Conservation (phyloP, 2,797 vertebrate genomes). For the Glossophaga mutica region DNA sequence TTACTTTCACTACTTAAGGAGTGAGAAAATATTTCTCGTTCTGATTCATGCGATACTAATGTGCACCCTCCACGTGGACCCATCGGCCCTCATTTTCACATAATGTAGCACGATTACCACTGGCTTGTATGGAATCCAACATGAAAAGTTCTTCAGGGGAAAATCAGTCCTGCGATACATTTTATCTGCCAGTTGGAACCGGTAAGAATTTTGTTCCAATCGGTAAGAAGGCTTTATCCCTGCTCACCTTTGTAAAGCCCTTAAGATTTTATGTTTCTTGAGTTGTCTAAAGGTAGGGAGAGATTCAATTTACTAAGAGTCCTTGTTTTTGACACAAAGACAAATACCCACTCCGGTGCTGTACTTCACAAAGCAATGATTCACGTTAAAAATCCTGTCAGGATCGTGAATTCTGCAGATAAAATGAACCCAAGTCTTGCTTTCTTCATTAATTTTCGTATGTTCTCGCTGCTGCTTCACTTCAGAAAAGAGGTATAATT, state of each 20-base stretch:
- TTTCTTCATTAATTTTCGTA: conserved; percentile 42
- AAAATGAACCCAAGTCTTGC: neutral
- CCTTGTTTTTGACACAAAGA: conserved; percentile 58
- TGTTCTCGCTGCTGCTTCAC: neutral
- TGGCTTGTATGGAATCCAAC: neutral
- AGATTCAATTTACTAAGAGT: conserved; percentile 28
- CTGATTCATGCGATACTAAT: neutral
- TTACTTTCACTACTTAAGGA: neutral
- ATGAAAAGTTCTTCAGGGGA: neutral
- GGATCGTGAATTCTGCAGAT: neutral
- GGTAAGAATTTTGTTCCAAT: neutral
- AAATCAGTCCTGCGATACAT: neutral
- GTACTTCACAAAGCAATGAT: conserved; percentile 18
- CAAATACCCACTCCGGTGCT: neutral
- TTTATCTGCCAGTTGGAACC: neutral
- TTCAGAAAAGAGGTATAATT: conserved; percentile 20
- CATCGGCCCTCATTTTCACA: neutral
- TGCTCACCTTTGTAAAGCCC: neutral
- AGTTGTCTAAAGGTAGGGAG: conserved; percentile 20
- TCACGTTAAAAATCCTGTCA: conserved; percentile 5
- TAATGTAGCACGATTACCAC: neutral
- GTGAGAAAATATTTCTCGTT: neutral
- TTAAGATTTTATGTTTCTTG: conserved; percentile 22
- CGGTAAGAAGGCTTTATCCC: neutral
- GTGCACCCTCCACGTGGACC: neutral